Evolutionary conservation across 2,888 invertebrate species (phyloP).

Genomic region (Aelia acuminata): DNA sequence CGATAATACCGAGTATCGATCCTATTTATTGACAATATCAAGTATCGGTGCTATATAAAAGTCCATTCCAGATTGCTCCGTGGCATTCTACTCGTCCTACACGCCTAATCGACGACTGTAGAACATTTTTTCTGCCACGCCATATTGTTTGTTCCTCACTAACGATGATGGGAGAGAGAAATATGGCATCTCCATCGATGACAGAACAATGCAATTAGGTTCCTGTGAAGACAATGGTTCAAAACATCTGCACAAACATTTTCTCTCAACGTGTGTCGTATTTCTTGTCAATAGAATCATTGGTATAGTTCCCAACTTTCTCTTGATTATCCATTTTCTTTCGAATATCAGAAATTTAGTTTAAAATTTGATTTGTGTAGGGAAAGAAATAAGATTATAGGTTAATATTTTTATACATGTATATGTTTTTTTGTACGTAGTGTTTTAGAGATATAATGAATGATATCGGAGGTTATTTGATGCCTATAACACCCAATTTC

Average conservation of each 20-base stretch:
- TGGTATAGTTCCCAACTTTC: no score
- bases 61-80: neutral
- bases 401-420: no score
- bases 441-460: no score
- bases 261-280: neutral
- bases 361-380: no score
- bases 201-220: constrained; percentile 26
- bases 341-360: no score
- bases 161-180: neutral
- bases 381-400: no score
- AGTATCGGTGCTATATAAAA: no score
- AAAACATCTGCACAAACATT: constrained; percentile 26
- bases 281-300: neutral
- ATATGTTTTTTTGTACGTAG: no score
- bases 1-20: no score
- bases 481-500: no score
- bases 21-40: no score
- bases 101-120: neutral
- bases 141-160: constrained; percentile 30
- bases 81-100: neutral
- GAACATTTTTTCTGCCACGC: neutral
- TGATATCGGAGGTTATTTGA: no score
- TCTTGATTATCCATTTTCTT: neutral
- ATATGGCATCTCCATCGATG: neutral
- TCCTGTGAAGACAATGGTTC: constrained; percentile 7